Evolutionary conservation across 2,797 vertebrate species (phyloP), one percentile per base, ranked within the genome.

Genomic region (Melanotaenia nigrans): DNA sequence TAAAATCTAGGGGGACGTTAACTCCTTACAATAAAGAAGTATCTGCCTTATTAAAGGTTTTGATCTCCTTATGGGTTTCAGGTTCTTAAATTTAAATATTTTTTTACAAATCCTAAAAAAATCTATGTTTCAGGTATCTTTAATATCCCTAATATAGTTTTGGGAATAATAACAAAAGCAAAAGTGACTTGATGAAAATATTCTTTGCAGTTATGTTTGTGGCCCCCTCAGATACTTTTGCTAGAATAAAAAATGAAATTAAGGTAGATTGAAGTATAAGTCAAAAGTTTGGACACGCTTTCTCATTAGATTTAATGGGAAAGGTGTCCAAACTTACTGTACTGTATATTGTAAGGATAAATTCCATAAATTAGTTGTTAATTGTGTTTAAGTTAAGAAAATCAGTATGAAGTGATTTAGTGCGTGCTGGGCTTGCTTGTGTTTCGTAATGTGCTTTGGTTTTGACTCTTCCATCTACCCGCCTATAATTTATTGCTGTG

Each of bases 401-500:
- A 61, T 47, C 24, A 55, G 32, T 22, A 36, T 68, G 28, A 65
- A 69, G 75, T 72, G 32, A 70, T 65, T 5, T 13, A 30, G 5
- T 47, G 49, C 28, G 10, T 71, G 42, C 35, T 63, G 13, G 30
- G 28, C 51, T 62, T 14, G 14, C 47, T 62, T 24, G 38, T 38
- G 68, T 62, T 60, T 45, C 13, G 47, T 65, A 78, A 78, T 73
- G 65, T 40, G 62, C 61, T 75, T 73, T 69, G 14, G 16, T 66
- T 67, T 72, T 40, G 54, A 61, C 70, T 59, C 53, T 71, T 87
- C 61, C 63, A 70, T 84, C 68, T 67, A 57, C 62, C 59, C 42
- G 12, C 70, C 79, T 82, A 56, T 85, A 77, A 85, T 87, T 89
- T 79, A 89, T 78, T 49, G 82, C 81, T 68, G 53, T 56, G 73